A percentile compares a stretch with the other conserved stretches of the same genome.
Evolutionary conservation across 2,888 invertebrate genomes (phyloP).

Genomic region (Sclerodermus sp.): DNA sequence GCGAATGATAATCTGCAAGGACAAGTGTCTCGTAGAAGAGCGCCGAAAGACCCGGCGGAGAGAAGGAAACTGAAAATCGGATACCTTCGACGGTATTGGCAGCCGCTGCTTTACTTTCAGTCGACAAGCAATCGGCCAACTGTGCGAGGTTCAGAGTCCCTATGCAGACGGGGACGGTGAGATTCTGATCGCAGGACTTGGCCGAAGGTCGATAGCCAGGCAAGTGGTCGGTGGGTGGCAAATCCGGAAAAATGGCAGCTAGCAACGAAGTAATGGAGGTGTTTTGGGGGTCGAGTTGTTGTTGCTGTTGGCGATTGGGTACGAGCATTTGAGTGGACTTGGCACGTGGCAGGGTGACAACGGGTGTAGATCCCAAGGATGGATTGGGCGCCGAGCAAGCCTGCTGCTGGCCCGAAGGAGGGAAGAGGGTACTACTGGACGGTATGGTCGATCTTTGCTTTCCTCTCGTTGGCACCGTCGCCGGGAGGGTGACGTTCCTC

Average conservation of each 20-base stretch:
- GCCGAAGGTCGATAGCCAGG: conserved; percentile 45
- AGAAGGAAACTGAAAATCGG: too few relatives aligned
- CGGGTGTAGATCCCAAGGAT: conserved; percentile 48
- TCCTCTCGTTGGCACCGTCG: conserved; percentile 45
- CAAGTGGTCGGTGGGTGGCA: conserved; percentile 42
- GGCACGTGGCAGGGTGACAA: conserved; percentile 51
- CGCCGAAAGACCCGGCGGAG: too few relatives aligned
- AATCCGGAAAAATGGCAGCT: conserved; percentile 53
- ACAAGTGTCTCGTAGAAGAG: too few relatives aligned
- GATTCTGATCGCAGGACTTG: conserved; percentile 33
- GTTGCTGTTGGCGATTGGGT: conserved; percentile 29
- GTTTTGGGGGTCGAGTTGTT: conserved; percentile 32
- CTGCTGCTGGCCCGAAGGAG: conserved; percentile 44
- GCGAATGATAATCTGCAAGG: conserved; percentile 34
- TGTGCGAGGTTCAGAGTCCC: conserved; percentile 41
- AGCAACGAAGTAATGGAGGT: conserved; percentile 50
- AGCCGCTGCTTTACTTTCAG: conserved; percentile 24
- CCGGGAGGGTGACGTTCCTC: conserved; percentile 42
- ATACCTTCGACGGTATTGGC: conserved; percentile 31
- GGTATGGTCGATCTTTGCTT: conserved; percentile 42
- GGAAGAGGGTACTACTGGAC: conserved; percentile 41
- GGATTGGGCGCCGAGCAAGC: conserved; percentile 56
- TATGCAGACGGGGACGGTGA: conserved; percentile 38
- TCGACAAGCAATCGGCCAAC: conserved; percentile 37
- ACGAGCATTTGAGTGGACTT: conserved; percentile 54